These are phyloP conservation scores for Norana najaformis DNA, from an alignment of 2,888 invertebrate species.

Conservation along the genomic window DNA sequence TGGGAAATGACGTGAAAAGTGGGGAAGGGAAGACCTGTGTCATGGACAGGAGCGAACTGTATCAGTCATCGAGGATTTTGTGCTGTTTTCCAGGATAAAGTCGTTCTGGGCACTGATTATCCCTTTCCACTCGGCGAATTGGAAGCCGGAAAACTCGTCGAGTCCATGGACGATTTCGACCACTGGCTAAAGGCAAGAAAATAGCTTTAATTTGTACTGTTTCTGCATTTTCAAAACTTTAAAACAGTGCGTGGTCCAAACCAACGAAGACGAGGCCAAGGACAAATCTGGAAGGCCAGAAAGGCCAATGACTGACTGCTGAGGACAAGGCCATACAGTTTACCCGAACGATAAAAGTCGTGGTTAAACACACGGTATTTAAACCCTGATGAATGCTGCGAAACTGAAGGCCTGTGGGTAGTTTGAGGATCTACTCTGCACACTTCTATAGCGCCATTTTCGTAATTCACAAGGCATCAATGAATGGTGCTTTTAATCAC, in stretches of 20 bases:
- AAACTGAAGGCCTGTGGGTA: too few relatives aligned
- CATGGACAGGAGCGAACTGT: background rate
- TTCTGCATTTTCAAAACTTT: background rate
- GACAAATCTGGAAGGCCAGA: too few relatives aligned
- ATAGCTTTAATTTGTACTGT: background rate
- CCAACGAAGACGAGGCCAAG: background rate
- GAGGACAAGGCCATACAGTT: too few relatives aligned
- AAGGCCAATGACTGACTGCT: too few relatives aligned
- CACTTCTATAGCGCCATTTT: too few relatives aligned
- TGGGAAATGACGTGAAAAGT: background rate
- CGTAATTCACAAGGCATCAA: too few relatives aligned
- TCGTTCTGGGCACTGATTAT: conserved; percentile 68
- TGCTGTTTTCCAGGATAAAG: conserved; percentile 59
- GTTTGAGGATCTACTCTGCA: too few relatives aligned
- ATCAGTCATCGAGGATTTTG: background rate
- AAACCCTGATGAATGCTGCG: too few relatives aligned
- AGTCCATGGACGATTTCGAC: conserved; percentile 51
- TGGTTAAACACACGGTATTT: too few relatives aligned
- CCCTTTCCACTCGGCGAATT: conserved; percentile 68
- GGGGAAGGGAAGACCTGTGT: background rate
- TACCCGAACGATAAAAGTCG: too few relatives aligned
- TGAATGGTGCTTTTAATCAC: too few relatives aligned
- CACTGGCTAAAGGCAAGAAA: conserved; percentile 54
- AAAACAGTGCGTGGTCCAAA: background rate
- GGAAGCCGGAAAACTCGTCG: conserved; percentile 64